Base-by-base conservation (phyloP, 2,888 invertebrate species). In the Gari tellinella region DNA sequence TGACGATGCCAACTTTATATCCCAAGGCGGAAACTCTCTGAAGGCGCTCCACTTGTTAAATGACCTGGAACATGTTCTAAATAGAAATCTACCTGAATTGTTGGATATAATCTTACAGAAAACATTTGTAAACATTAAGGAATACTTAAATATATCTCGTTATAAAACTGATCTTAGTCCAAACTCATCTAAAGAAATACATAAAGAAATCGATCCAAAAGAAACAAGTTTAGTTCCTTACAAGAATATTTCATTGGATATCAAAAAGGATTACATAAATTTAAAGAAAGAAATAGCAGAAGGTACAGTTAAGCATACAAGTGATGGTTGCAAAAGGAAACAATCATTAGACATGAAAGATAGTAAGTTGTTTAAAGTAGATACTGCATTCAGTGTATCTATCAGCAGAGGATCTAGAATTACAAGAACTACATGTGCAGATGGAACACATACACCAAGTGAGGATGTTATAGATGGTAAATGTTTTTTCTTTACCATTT, bases 21-120 rank as follows among this genome's bases (percentile, higher is more conserved):
- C 81, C 76, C 46, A 58, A 74, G 96, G 96, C 31, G 96, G 96
- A 2, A 94, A 94, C 85, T 96, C 96, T 0, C 93, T 96, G 70
- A 90, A 93, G 37, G 95, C 95, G 17, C 92, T 96, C 12, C 93
- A 95, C 78, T 92, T 96, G 62, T 93, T 94, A 43, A 94, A 94
- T 81, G 94, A 94, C 82, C 86, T 95, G 55, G 93, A 94, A 75
- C 61, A 45, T 45, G 43, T 55, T 31, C 77, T 87, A 31, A 80
- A 65, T 46, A 58, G 61, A 25, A 55, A 63, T 10, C 62, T 84
- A 43, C 88, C 90, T 31, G 55, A 74, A 4, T 63, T 92, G 15
- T 57, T 92, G 5, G 90, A 91, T 56, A 10, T 31, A 3, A 41
- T 92, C n/a, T 61, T 92, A 8, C 86, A 90, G 64, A 69, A 82